A percentile compares a stretch with the other conserved stretches of the same genome.
phyloP scores from a whole-genome alignment of 2,797 vertebrate species.

The Dromococcyx pavoninus region DNA sequence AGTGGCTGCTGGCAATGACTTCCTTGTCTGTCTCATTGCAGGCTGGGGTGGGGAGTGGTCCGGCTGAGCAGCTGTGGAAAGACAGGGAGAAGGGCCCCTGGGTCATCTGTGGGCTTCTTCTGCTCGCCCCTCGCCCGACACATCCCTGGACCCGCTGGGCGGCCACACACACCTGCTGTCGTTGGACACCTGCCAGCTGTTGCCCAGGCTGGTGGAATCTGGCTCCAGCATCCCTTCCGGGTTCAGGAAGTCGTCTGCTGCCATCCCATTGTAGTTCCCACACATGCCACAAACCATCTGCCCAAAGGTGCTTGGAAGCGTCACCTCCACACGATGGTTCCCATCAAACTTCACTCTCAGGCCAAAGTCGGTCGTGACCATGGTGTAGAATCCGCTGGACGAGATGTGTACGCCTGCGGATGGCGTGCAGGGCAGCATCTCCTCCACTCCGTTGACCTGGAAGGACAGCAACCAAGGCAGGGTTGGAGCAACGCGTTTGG shows the following conservation, averaged over 20 bases:
- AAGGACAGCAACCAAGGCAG: background rate
- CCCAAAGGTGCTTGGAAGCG: constrained; percentile 27
- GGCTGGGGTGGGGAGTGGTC: background rate
- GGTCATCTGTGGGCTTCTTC: background rate
- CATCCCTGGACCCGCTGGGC: too few relatives aligned
- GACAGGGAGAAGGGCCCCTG: background rate
- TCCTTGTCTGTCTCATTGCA: constrained; percentile 51
- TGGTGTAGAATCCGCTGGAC: constrained; percentile 39
- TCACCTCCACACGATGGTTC: constrained; percentile 62
- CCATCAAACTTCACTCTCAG: constrained; percentile 71
- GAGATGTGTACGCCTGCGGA: background rate
- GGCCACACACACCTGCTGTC: constrained; percentile 56
- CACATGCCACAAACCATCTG: constrained; percentile 69
- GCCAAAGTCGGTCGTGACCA: constrained; percentile 66
- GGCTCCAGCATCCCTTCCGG: constrained; percentile 61
- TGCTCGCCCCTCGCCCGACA: background rate
- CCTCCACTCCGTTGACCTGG: constrained; percentile 27
- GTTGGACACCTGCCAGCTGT: constrained; percentile 69
- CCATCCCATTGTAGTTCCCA: constrained; percentile 66
- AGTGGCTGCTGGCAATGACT: constrained; percentile 31
- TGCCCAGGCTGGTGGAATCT: constrained; percentile 68
- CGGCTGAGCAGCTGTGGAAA: constrained; percentile 38
- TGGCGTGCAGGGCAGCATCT: constrained; percentile 31
- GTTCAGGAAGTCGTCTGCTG: constrained; percentile 69
- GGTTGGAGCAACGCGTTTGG: background rate